A percentile compares a stretch with the other conserved stretches of the same genome.
These are phyloP conservation scores for Cryptocephalus primarius DNA, from an alignment of 2,888 invertebrate species.

Conservation along the genomic window DNA sequence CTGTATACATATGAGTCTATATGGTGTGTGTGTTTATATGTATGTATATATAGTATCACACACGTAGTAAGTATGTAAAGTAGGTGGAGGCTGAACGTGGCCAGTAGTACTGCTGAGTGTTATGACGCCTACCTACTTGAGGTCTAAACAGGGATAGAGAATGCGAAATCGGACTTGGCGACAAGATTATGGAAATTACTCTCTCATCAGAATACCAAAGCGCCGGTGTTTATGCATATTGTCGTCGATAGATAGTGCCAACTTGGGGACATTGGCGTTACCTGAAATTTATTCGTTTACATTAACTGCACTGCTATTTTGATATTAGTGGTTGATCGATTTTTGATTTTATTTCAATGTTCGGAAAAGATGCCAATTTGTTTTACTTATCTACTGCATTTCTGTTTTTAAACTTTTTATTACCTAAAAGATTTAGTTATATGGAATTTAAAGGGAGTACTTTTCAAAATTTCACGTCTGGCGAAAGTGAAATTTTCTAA, in stretches of 20 bases:
- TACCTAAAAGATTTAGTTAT: too few species aligned
- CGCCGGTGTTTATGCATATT: slow-evolving; percentile 20
- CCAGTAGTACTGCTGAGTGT: slow-evolving; percentile 12
- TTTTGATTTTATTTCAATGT: too few species aligned
- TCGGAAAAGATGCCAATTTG: too few species aligned
- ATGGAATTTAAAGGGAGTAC: too few species aligned
- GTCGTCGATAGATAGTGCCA: slow-evolving; percentile 7
- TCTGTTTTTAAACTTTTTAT: too few species aligned
- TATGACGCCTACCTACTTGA: slow-evolving; percentile 16
- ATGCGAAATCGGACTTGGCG: slow-evolving; percentile 15
- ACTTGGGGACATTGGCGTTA: not conserved
- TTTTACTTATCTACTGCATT: too few species aligned
- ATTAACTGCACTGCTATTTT: too few species aligned
- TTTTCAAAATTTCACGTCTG: too few species aligned
- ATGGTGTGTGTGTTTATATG: not conserved
- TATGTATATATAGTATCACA: slow-evolving; percentile 21
- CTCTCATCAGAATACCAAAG: slow-evolving; percentile 28
- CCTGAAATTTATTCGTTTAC: too few species aligned
- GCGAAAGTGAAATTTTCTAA: too few species aligned
- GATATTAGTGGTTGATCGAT: too few species aligned
- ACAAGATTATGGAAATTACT: slow-evolving; percentile 27
- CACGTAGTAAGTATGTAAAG: slow-evolving; percentile 27
- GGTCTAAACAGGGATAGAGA: slow-evolving; percentile 12
- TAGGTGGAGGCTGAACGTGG: slow-evolving; percentile 19
- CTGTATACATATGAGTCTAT: slow-evolving; percentile 1